phyloP scores from a whole-genome alignment of 1,140 invertebrate genomes.

The Drosophila leontia region DNA sequence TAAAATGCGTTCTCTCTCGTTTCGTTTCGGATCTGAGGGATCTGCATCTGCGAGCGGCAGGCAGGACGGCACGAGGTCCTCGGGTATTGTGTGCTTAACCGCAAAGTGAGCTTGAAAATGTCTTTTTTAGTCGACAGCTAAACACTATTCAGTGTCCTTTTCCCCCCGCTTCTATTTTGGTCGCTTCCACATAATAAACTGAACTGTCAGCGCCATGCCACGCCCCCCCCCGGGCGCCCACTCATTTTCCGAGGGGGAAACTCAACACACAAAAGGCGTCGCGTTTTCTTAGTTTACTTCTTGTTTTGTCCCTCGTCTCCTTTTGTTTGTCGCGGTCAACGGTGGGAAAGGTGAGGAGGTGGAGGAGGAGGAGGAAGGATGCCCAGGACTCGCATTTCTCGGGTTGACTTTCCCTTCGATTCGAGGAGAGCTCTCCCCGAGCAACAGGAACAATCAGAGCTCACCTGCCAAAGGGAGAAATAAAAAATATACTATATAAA shows the following conservation, averaged over 20 bases:
- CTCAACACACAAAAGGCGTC: constrained; percentile 58
- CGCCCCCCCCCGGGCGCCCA: not conserved
- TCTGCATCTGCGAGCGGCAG: not conserved
- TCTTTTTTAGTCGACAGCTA: constrained; percentile 55
- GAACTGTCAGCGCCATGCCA: constrained; percentile 36
- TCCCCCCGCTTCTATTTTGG: constrained; percentile 1
- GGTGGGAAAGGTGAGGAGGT: constrained; percentile 18
- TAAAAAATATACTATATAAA: not conserved
- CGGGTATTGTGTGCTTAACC: constrained; percentile 42
- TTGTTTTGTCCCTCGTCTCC: constrained; percentile 1
- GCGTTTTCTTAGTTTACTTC: constrained; percentile 26
- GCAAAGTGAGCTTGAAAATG: constrained; percentile 47
- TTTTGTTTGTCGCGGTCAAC: constrained; percentile 35
- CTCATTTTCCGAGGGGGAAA: constrained; percentile 9
- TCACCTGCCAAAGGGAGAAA: constrained; percentile 32
- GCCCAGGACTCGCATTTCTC: not conserved
- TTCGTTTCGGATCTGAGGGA: constrained; percentile 14
- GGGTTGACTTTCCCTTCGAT: constrained; percentile 22
- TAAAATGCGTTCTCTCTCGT: constrained; percentile 60
- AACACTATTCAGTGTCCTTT: constrained; percentile 33
- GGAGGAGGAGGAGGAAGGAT: not conserved
- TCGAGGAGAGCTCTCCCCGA: not conserved
- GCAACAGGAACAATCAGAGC: constrained; percentile 55
- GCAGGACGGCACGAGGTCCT: not conserved
- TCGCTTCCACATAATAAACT: constrained; percentile 39